Percentiles rank a stretch among this genome's conserved stretches.
Evolutionary conservation across 2,888 invertebrate species (phyloP).

Genomic region (Polydrusus cervinus): DNA sequence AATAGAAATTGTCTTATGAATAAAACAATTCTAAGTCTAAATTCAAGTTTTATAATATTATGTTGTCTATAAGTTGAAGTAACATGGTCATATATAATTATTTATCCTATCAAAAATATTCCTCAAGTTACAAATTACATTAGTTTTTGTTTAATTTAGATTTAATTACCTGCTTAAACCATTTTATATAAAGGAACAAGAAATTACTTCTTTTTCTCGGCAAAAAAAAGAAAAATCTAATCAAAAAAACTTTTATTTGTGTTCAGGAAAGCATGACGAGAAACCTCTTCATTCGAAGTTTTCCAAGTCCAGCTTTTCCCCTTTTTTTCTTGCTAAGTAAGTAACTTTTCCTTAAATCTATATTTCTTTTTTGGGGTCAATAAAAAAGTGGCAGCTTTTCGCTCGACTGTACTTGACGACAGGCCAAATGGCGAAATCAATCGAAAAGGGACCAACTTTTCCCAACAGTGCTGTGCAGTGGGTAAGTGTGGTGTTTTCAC

Average conservation of each 20-base stretch:
- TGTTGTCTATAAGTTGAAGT: too few relatives aligned
- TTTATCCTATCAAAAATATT: too few relatives aligned
- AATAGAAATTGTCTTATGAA: too few relatives aligned
- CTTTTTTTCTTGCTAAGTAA: slow-evolving; percentile 53
- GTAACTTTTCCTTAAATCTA: slow-evolving; percentile 53
- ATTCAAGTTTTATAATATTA: too few relatives aligned
- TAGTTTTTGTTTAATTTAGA: too few relatives aligned
- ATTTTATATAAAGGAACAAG: too few relatives aligned
- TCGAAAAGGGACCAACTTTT: slow-evolving; percentile 54
- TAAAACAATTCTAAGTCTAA: too few relatives aligned
- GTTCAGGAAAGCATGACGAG: slow-evolving; percentile 53
- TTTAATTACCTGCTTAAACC: not conserved
- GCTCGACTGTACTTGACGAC: slow-evolving; percentile 54
- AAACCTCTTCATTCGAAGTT: slow-evolving; percentile 54
- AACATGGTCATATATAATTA: too few relatives aligned
- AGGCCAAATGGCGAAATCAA: slow-evolving; percentile 53
- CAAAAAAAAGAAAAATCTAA: slow-evolving; percentile 45
- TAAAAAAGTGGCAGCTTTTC: slow-evolving; percentile 54
- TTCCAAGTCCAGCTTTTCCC: slow-evolving; percentile 49
- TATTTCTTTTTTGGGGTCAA: slow-evolving; percentile 56
- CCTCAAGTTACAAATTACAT: too few relatives aligned
- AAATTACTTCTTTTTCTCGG: not conserved
- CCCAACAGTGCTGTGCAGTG: slow-evolving; percentile 39
- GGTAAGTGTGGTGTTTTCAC: slow-evolving; percentile 16
- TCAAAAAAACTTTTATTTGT: slow-evolving; percentile 56